Conservation (phyloP, 1,140 invertebrate genomes). For the Camponotus vicinus region DNA sequence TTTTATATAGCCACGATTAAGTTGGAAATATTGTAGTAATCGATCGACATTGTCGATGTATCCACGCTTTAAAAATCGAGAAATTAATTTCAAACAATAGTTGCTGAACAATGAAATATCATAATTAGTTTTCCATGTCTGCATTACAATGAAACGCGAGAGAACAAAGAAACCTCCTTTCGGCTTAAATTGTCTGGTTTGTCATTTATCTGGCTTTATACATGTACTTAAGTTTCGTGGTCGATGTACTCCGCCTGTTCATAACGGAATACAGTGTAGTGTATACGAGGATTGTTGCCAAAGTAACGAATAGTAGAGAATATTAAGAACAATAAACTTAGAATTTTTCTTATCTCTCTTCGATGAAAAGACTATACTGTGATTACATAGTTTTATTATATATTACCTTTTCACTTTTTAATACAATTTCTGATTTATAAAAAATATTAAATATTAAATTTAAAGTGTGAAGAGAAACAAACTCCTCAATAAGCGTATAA, state of each 20-base stretch:
- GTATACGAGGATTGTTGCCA: constrained; percentile 29
- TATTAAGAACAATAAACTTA: constrained; percentile 35
- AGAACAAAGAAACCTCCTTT: constrained; percentile 43
- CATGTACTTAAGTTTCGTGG: constrained; percentile 32
- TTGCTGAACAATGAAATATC: constrained; percentile 17
- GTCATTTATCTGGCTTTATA: constrained; percentile 36
- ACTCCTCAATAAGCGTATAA: background rate
- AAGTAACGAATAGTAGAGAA: constrained; percentile 20
- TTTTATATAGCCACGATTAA: background rate
- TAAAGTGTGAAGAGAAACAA: background rate
- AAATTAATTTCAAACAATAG: constrained; percentile 2
- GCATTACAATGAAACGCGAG: constrained; percentile 10
- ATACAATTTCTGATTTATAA: background rate
- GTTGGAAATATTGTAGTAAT: background rate
- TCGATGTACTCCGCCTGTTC: constrained; percentile 42
- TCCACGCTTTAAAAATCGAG: background rate
- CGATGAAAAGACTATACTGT: background rate
- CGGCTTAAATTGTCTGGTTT: constrained; percentile 1
- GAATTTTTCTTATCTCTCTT: background rate
- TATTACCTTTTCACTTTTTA: background rate
- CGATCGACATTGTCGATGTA: background rate
- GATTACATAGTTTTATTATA: background rate
- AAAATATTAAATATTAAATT: background rate
- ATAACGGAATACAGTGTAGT: constrained; percentile 30
- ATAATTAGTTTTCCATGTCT: constrained; percentile 30